Conservation (phyloP, 2,888 invertebrate species). For the Drosophila colorata region DNA sequence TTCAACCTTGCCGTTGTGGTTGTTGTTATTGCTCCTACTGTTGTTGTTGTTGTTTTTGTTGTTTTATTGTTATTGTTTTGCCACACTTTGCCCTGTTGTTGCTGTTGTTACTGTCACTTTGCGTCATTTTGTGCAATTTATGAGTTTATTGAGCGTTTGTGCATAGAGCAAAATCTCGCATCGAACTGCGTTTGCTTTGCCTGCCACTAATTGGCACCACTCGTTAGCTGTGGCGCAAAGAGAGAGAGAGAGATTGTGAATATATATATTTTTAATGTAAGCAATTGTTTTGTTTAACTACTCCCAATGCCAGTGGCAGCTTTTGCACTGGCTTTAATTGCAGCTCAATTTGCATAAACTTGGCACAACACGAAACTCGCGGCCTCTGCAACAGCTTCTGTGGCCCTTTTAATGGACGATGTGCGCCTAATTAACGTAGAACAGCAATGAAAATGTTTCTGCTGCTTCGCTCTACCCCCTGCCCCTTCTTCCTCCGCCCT, state of each 20-base stretch:
- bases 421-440: conserved; percentile 71
- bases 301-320: conserved; percentile 8
- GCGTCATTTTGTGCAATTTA: conserved; percentile 75
- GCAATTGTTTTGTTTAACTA: conserved; percentile 20
- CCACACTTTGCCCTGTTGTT: conserved; percentile 43
- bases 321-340: conserved; percentile 58
- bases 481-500: not conserved
- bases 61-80: conserved; percentile 78
- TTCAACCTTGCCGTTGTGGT: conserved; percentile 52
- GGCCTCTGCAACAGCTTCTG: conserved; percentile 28
- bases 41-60: conserved; percentile 28
- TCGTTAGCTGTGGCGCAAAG: conserved; percentile 19
- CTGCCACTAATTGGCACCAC: conserved; percentile 71
- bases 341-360: conserved; percentile 76
- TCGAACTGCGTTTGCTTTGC: conserved; percentile 25
- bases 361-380: conserved; percentile 31
- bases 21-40: conserved; percentile 1
- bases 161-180: conserved; percentile 20
- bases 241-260: conserved; percentile 6
- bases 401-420: conserved; percentile 65
- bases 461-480: not conserved
- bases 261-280: conserved; percentile 18
- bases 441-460: conserved; percentile 48
- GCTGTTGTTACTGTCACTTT: conserved; percentile 55
- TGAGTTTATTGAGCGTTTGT: conserved; percentile 68